Evolutionary conservation across 2,113 vertebrate species (phyloP).

Genomic region (Xenus cinereus): DNA sequence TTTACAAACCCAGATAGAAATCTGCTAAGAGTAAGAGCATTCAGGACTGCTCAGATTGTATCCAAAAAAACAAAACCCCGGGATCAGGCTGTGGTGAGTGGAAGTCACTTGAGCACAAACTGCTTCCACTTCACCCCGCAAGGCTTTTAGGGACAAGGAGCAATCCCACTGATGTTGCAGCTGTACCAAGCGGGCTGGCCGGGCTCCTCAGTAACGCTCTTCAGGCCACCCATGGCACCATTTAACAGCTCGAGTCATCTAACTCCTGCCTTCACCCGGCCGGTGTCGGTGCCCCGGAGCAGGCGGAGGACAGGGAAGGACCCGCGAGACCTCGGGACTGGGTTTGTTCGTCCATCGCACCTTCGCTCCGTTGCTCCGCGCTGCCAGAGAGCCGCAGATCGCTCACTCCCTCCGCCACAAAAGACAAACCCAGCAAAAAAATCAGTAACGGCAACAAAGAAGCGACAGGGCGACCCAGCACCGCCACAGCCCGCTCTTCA

Average conservation of each 20-base stretch:
- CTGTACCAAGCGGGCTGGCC: not conserved
- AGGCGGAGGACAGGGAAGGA: not conserved
- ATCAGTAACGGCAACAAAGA: conserved; percentile 15
- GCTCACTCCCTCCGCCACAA: not conserved
- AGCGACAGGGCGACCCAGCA: not conserved
- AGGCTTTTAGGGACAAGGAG: not conserved
- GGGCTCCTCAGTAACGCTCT: not conserved
- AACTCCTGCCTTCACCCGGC: not conserved
- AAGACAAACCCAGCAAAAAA: conserved; percentile 30
- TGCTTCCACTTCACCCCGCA: not conserved
- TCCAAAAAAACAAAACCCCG: not conserved
- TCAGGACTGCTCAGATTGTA: conserved; percentile 17
- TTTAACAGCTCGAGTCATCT: not conserved
- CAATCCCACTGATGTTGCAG: not conserved
- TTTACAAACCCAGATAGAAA: conserved; percentile 35
- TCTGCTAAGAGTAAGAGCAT: not conserved
- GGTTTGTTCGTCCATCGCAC: not conserved
- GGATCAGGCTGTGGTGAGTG: not conserved
- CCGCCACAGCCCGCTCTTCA: not conserved
- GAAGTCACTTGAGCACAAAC: not conserved
- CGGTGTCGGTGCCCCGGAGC: not conserved
- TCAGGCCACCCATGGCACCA: not conserved
- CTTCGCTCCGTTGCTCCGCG: not conserved
- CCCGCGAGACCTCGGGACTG: rapidly evolving
- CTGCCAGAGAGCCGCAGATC: not conserved